phyloP scores from a whole-genome alignment of 2,888 invertebrate genomes.

The Gordius sp. region DNA sequence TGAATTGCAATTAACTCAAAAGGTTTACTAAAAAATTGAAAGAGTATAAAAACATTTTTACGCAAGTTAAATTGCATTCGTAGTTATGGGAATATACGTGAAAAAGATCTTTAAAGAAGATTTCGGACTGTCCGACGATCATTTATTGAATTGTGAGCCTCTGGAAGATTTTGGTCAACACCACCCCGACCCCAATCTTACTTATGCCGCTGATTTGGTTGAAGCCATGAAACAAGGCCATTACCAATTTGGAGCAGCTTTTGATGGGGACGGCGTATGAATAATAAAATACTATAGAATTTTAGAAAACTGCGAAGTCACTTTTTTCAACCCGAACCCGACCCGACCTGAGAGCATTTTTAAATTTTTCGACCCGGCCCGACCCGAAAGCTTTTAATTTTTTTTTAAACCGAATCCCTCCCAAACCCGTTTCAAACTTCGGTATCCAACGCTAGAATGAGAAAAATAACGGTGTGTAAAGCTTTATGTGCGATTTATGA shows the following conservation, averaged over 20 bases:
- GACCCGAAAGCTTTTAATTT: too few relatives aligned
- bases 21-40: too few relatives aligned
- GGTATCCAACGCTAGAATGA: too few relatives aligned
- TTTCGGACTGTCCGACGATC: slow-evolving; percentile 45
- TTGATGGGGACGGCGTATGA: slow-evolving; percentile 74
- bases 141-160: slow-evolving; percentile 49
- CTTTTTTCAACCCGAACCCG: too few relatives aligned
- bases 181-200: slow-evolving; percentile 84
- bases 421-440: too few relatives aligned
- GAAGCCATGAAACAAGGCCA: slow-evolving; percentile 37
- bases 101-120: slow-evolving; percentile 57
- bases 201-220: slow-evolving; percentile 55
- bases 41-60: neutral
- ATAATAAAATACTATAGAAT: neutral
- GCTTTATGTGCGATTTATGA: too few relatives aligned
- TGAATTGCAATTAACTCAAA: too few relatives aligned
- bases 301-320: too few relatives aligned
- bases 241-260: slow-evolving; percentile 67
- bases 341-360: too few relatives aligned
- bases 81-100: slow-evolving; percentile 87
- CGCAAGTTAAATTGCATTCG: slow-evolving; percentile 22
- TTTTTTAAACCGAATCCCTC: too few relatives aligned
- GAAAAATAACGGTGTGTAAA: too few relatives aligned
- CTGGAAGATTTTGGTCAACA: slow-evolving; percentile 79
- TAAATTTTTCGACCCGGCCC: too few relatives aligned